A percentile compares a stretch with the other conserved stretches of the same genome.
These are phyloP conservation scores for Dasysyrphus albostriatus DNA, from an alignment of 2,888 invertebrate genomes.

Conservation along the genomic window DNA sequence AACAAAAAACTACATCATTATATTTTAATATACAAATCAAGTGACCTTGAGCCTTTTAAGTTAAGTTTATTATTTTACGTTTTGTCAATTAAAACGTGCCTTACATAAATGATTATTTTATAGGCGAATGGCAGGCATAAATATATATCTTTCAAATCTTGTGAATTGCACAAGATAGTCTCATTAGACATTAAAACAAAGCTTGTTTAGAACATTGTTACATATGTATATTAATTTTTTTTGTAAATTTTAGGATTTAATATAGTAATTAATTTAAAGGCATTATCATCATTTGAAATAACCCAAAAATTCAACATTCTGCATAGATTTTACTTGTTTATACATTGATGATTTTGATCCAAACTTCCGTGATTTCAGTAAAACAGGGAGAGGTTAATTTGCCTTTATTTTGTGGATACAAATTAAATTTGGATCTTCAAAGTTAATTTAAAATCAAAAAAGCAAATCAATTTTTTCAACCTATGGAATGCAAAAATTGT, in stretches of 20 bases:
- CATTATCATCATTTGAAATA: too few relatives aligned
- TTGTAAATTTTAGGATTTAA: background rate
- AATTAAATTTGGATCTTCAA: too few relatives aligned
- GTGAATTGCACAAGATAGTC: background rate
- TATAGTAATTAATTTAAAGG: background rate
- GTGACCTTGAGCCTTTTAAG: slow-evolving; percentile 13
- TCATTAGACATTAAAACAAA: background rate
- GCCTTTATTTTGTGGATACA: too few relatives aligned
- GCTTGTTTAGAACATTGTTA: background rate
- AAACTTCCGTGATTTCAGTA: too few relatives aligned
- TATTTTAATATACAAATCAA: background rate
- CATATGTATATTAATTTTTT: background rate
- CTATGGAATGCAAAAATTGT: too few relatives aligned
- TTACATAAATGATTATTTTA: background rate
- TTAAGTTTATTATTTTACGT: background rate
- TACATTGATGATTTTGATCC: too few relatives aligned
- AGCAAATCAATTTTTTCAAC: too few relatives aligned
- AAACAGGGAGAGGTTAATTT: too few relatives aligned
- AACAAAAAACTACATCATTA: too few relatives aligned
- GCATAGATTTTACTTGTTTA: too few relatives aligned
- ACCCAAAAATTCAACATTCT: too few relatives aligned
- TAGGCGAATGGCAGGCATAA: background rate
- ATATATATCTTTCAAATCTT: background rate
- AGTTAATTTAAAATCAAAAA: too few relatives aligned
- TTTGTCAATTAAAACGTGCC: slow-evolving; percentile 10